Percentiles rank a stretch among this genome's conserved stretches.
phyloP scores from a whole-genome alignment of 1,140 invertebrate genomes.

The Drosophila baimaii region DNA sequence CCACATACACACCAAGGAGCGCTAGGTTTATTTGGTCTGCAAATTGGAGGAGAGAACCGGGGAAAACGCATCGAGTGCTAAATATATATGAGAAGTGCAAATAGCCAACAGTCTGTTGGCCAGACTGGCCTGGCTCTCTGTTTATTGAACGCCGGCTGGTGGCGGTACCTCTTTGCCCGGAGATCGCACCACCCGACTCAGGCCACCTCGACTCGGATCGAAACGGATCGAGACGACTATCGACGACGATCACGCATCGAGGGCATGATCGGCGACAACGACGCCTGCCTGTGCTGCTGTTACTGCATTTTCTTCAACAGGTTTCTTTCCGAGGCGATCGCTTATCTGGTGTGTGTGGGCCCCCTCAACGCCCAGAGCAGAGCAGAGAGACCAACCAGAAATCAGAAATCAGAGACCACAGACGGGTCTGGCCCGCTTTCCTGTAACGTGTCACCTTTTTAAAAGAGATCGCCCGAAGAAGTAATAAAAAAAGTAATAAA shows the following conservation, averaged over 20 bases:
- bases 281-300: slow-evolving; percentile 29
- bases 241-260: slow-evolving; percentile 68
- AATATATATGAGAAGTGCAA: slow-evolving; percentile 42
- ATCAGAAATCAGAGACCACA: slow-evolving; percentile 43
- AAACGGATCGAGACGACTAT: slow-evolving; percentile 33
- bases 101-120: slow-evolving; percentile 56
- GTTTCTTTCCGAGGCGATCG: slow-evolving; percentile 60
- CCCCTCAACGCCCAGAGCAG: slow-evolving; percentile 27
- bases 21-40: slow-evolving; percentile 45
- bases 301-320: slow-evolving; percentile 79
- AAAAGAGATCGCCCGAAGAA: slow-evolving; percentile 47
- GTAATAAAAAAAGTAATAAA: slow-evolving; percentile 13
- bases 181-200: slow-evolving; percentile 51
- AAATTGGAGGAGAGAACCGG: slow-evolving; percentile 23
- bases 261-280: slow-evolving; percentile 54
- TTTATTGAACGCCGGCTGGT: slow-evolving; percentile 49
- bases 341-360: slow-evolving; percentile 56
- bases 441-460: slow-evolving; percentile 61
- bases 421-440: slow-evolving; percentile 56
- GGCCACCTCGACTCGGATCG: slow-evolving; percentile 10
- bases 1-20: slow-evolving; percentile 7
- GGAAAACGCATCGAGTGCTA: slow-evolving; percentile 39
- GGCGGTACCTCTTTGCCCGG: slow-evolving; percentile 19
- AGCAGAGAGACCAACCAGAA: slow-evolving; percentile 29
- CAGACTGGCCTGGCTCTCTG: slow-evolving; percentile 39